Evolutionary conservation across 2,888 invertebrate species (phyloP), one percentile per base, ranked within the genome.

Genomic region (Teleiodes luculella): DNA sequence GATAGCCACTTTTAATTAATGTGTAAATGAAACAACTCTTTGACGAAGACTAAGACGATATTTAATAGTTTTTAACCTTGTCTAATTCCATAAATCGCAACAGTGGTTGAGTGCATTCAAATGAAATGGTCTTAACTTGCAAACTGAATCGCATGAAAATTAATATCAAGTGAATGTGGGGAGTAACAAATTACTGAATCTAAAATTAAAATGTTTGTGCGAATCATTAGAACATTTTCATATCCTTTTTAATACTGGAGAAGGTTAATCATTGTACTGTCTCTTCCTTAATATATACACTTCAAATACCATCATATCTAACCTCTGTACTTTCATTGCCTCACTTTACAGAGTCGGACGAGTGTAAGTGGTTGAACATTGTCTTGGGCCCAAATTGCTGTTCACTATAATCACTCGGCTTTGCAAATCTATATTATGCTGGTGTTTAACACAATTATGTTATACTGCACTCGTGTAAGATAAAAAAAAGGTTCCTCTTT

Each of bases 291-390:
- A 39, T n/a, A 14, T 45, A 41, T 36, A 54, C 53, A 45, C 51
- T 53, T 57, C 54, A 52, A 54, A 58, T 57, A 63, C 66, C 67
- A 70, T 75, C 65, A 78, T 81, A 78, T 79, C 72, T 86, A 86
- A 86, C 86, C 68, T 78, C 72, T 78, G 70, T 83, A 77, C 79
- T 86, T 74, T 84, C 85, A 80, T 87, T 86, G 87, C 87, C 83
- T 86, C 86, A 80, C 74, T 84, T 88, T 89, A 83, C 88, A 89
- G 88, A 87, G 67, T 78, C 85, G 87, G 88, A 88, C 83, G 87
- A 88, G 83, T 87, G 88, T 89, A 88, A 89, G 88, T 87, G 74
- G 70, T 78, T 43, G 48, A 18, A 36, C 48, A 35, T 35, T 48
- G 35, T 48, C 48, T 35, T 48, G 48, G 13, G 35, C 48, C 36